Conservation (phyloP, 1,140 invertebrate species). For the Arctopsyche grandis region DNA sequence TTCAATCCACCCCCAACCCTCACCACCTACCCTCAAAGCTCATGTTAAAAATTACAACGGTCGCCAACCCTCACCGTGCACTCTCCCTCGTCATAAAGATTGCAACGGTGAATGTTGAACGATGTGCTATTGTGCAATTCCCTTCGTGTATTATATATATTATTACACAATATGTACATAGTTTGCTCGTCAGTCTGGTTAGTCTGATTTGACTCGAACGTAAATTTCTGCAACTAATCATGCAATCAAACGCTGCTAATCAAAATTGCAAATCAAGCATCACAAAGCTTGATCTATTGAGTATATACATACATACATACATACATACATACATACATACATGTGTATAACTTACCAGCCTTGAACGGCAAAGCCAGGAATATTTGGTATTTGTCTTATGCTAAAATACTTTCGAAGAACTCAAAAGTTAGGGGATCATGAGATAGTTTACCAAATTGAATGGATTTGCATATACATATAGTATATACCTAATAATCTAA, state of each 20-base stretch:
- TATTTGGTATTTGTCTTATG: too few relatives aligned
- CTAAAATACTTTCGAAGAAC: too few relatives aligned
- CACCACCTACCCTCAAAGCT: background rate
- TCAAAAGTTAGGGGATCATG: too few relatives aligned
- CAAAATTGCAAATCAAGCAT: too few relatives aligned
- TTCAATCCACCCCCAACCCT: background rate
- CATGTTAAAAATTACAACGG: background rate
- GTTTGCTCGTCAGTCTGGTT: background rate
- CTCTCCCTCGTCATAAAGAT: background rate
- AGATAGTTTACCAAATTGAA: too few relatives aligned
- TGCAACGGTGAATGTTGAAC: background rate
- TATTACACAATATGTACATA: too few relatives aligned
- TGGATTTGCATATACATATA: too few relatives aligned
- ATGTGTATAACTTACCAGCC: conserved; percentile 1
- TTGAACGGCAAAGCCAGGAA: too few relatives aligned
- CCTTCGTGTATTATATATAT: too few relatives aligned
- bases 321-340: conserved; percentile 12
- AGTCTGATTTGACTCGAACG: background rate
- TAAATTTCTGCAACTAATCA: background rate
- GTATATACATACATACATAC: background rate
- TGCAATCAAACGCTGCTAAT: background rate
- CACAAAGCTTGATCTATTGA: too few relatives aligned
- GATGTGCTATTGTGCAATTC: background rate
- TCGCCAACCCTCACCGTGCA: background rate
- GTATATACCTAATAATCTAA: too few relatives aligned